Conservation (phyloP, 2,113 vertebrate species). For the Acanthochromis polyacanthus region DNA sequence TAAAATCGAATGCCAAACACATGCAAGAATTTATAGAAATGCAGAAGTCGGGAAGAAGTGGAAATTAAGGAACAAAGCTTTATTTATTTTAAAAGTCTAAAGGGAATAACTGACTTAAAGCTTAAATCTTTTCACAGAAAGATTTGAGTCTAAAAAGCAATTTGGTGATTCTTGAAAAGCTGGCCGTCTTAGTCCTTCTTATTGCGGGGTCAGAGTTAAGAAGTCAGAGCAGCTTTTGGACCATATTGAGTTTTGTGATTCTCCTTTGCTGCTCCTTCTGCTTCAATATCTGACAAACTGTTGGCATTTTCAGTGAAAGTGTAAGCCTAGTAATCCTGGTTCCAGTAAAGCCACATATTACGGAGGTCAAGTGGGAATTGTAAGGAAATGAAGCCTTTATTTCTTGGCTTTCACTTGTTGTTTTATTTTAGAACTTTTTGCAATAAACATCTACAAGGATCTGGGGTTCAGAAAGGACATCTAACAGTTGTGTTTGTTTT, state of each 20-base stretch:
- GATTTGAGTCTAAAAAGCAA: conserved; percentile 38
- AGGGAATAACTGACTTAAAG: background rate
- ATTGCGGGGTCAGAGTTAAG: conserved; percentile 20
- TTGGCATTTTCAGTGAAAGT: conserved; percentile 55
- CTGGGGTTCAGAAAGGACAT: background rate
- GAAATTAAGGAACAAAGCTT: conserved; percentile 14
- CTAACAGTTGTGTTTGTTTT: conserved; percentile 14
- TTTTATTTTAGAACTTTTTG: background rate
- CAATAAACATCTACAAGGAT: conserved; percentile 7
- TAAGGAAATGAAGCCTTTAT: background rate
- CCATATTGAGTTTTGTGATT: conserved; percentile 68
- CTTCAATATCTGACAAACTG: conserved; percentile 59
- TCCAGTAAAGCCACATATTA: conserved; percentile 2
- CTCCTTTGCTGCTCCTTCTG: conserved; percentile 65
- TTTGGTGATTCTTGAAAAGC: conserved; percentile 43
- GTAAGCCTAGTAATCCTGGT: conserved; percentile 79
- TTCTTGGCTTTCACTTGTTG: background rate
- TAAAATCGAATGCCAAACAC: conserved; percentile 37
- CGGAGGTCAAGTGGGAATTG: background rate
- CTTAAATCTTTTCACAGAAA: conserved; percentile 9
- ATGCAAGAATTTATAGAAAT: conserved; percentile 37
- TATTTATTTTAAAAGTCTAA: conserved; percentile 3
- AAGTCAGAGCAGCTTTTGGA: conserved; percentile 62
- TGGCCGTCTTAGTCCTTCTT: conserved; percentile 5
- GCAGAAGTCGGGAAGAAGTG: background rate